Evolutionary conservation across 2,888 invertebrate species (phyloP), one percentile per base, ranked within the genome.

Genomic region (Drosophila suboccidentalis): DNA sequence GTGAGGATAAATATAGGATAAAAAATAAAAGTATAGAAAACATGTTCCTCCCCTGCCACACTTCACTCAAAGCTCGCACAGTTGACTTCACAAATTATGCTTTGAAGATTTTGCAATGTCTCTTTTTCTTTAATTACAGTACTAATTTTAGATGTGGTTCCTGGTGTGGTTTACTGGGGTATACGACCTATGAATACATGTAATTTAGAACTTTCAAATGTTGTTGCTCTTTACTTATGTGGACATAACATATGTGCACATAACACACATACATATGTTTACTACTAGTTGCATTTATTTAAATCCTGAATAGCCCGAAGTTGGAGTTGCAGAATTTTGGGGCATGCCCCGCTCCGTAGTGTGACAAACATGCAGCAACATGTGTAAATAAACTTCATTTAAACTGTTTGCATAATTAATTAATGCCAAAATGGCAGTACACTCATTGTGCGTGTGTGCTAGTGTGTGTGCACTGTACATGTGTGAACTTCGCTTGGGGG

Each of bases 331-430:
- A 22, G 50, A 1, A 9, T 19, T 34, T 8, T 41, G 22, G 36
- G 19, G 39, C 29, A 67, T 50, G 34, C 4, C 19, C 9, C 26
- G 11, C 6, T 34, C 53, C 41, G n/a, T 38, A 51, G 54, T 39
- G 61, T 39, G 53, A 68, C 63, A 61, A 76, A 64, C 73, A 70
- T 55, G 46, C 76, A 67, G 81, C 69, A 87, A 75, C 87, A 83
- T 84, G 84, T 83, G 85, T 85, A 85, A 87, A 87, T 85, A 85
- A 79, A 87, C 86, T 85, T 78, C 65, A 81, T 78, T 87, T 87
- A 87, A 85, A 79, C 80, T 77, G 86, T 86, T 87, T 87, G 83
- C 88, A 87, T 86, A 86, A 86, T 86, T 86, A 87, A 86, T 87
- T 83, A 86, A 79, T 80, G 86, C 71, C 77, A 75, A 71, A 80